Base-by-base conservation (phyloP, 2,797 vertebrate species). In the Labroides dimidiatus region DNA sequence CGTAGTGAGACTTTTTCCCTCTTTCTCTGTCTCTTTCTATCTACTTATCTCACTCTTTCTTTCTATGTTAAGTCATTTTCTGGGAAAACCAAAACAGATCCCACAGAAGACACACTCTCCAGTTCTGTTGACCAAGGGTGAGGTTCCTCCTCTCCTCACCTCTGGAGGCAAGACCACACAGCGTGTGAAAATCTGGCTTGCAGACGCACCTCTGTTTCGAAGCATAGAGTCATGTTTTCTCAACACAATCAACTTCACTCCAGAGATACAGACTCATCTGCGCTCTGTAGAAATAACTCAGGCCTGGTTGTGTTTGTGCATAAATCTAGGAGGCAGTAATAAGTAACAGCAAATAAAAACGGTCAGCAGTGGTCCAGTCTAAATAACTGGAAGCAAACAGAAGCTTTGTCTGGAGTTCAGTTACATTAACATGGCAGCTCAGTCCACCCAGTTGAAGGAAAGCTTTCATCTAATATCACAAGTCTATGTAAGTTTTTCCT, bases 111-210 rank as follows among this genome's bases (percentile, higher is more conserved):
- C 39, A 77, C 66, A 62, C 80, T 91, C 84, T 91, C 76, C 56
- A 17, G 85, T 89, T 90, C 82, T 95, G 93, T 95, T 94, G 93
- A 93, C 82, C 55, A 94, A 95, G 94, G 94, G 94, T 85, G 93
- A 93, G 94, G 93, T 91, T 89, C 66, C 80, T 88, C 83, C 86
- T 85, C 87, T 87, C 82, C 72, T 84, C 81, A 87, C 85, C 88
- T 91, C 88, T 86, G 15, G 82, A 88, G 87, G 80, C 80, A 67
- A 75, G 94, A 93, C 94, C 94, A 93, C 94, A 94, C 94, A 94
- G 76, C 30, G 45, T 89, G 92, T 86, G 89, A 87, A 92, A 91
- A 90, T 91, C 86, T 89, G 92, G 81, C 78, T 67, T 3, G 19
- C 58, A 50, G 92, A 93, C 92, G 93, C 92, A 89, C 91, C 93